phyloP scores from a whole-genome alignment of 23 tunicate genomes.

The Ciona savignyi region DNA sequence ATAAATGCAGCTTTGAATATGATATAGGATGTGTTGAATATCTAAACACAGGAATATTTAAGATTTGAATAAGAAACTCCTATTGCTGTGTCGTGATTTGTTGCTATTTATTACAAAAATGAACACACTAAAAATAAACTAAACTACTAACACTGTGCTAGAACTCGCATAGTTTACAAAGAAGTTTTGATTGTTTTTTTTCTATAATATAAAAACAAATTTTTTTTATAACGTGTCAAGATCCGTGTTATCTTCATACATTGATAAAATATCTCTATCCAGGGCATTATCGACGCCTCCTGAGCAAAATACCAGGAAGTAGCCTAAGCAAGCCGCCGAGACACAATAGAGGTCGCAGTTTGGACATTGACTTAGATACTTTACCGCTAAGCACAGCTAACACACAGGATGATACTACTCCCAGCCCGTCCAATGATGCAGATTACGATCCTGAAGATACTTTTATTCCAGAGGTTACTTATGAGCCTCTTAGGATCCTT shows the following conservation, averaged over 20 bases:
- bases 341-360: not conserved
- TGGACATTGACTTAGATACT: not conserved
- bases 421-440: not conserved
- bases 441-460: constrained; percentile 11
- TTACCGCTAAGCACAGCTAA: not conserved
- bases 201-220: too few relatives aligned
- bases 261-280: not conserved
- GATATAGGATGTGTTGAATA: too few relatives aligned
- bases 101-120: too few relatives aligned
- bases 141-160: too few relatives aligned
- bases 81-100: too few relatives aligned
- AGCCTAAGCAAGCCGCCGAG: constrained; percentile 33
- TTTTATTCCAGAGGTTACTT: not conserved
- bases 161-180: too few relatives aligned
- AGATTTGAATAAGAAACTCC: too few relatives aligned
- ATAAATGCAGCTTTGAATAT: too few relatives aligned
- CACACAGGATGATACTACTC: not conserved
- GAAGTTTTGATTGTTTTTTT: too few relatives aligned
- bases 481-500: not conserved
- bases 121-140: too few relatives aligned
- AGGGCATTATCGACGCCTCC: constrained; percentile 70
- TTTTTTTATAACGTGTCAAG: too few relatives aligned
- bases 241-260: not conserved
- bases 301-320: constrained; percentile 66
- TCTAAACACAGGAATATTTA: too few relatives aligned